Evolutionary conservation across 1,140 invertebrate species (phyloP), one percentile per base, ranked within the genome.

Genomic region (Atta cephalotes): DNA sequence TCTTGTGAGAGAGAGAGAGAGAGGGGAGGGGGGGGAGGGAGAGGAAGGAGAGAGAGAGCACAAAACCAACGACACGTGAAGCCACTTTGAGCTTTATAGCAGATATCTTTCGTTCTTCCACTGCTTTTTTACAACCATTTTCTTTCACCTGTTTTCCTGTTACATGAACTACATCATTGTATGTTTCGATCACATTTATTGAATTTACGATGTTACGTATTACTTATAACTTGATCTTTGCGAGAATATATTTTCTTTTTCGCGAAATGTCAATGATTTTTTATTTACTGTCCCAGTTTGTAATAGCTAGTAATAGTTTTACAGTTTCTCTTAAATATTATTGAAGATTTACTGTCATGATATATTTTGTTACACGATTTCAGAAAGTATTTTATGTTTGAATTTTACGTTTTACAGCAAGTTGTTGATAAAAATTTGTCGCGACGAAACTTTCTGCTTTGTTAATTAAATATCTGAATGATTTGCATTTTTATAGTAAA

Each of bases 31-130:
- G 3, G 49, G 16, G 18, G 31, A 77, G 31, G 28, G 9, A 76
- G 58, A 78, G 9, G 76, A 31, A 3, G 31, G 31, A 3, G 31
- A 45, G 25, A 12, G 18, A 18, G 9, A 12, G 58, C 45, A 14
- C 35, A 65, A 66, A 85, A 85, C 12, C 78, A 79, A 79, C 72
- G 72, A 85, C 62, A 56, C 82, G 31, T 79, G 45, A 85, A 60
- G 49, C 45, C 62, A 79, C 49, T 78, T 56, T 51, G 45, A 78
- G 16, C 45, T 65, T 45, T 5, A 39, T 10, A 25, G 82, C 56
- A 84, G 31, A 78, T 66, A 85, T 85, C 28, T 39, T 82, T 60
- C 68, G 18, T 49, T 18, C 25, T 21, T 58, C 3, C 4, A 25
- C 3, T 35, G n/a, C 18, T 58, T 39, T 79, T 56, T 85, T 85